Evolutionary conservation across 2,113 vertebrate species (phyloP).

Genomic region (Halichoerus grypus): DNA sequence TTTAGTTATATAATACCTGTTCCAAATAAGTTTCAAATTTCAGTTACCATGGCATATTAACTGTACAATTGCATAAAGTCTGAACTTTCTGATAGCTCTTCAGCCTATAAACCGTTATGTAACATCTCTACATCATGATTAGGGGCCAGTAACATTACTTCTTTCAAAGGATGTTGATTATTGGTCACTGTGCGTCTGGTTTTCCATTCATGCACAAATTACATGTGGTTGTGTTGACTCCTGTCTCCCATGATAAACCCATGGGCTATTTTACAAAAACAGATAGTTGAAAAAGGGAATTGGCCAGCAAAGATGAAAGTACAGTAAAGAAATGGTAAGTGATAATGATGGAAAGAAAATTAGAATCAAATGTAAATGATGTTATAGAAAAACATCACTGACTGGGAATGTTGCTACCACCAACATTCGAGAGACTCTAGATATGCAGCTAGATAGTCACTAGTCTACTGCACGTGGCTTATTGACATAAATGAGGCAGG

Average conservation of each 20-base stretch:
- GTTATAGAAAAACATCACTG: not conserved
- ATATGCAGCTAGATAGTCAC: not conserved
- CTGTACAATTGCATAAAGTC: not conserved
- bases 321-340: not conserved
- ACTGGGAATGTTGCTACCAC: no score
- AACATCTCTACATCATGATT: not conserved
- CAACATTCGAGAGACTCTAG: not conserved
- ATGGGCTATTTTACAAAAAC: not conserved
- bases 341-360: not conserved
- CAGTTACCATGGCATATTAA: not conserved
- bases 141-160: not conserved
- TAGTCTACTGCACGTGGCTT: not conserved
- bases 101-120: not conserved
- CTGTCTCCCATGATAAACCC: not conserved
- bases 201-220: not conserved
- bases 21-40: slow-evolving; percentile 30
- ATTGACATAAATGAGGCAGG: not conserved
- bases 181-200: not conserved
- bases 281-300: not conserved
- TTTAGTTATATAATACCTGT: slow-evolving; percentile 5
- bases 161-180: not conserved
- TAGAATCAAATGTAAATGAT: not conserved
- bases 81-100: not conserved
- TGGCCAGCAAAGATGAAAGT: not conserved
- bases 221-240: not conserved